phyloP scores from a whole-genome alignment of 2,797 vertebrate genomes.

The Argyrosomus regius region DNA sequence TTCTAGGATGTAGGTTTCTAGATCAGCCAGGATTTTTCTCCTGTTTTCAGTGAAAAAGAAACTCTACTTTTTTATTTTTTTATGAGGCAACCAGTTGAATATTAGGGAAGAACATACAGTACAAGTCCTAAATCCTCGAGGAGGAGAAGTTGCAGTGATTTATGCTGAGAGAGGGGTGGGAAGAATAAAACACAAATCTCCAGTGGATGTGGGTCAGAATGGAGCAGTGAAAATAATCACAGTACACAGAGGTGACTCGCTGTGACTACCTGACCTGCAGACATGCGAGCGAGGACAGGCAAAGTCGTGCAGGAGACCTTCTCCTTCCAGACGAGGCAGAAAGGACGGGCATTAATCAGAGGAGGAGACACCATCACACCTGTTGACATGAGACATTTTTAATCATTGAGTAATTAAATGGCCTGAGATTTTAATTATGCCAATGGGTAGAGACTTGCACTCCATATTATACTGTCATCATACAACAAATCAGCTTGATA shows the following conservation, averaged over 20 bases:
- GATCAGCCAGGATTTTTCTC: background rate
- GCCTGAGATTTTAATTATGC: slow-evolving; percentile 48
- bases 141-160: slow-evolving; percentile 14
- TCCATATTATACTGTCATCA: slow-evolving; percentile 9
- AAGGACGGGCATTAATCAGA: slow-evolving; percentile 30
- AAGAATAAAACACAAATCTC: slow-evolving; percentile 7
- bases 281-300: background rate
- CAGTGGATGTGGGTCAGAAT: background rate
- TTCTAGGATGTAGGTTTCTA: slow-evolving; percentile 15
- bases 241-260: slow-evolving; percentile 16
- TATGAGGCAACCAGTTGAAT: slow-evolving; percentile 17
- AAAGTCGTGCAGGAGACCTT: slow-evolving; percentile 28
- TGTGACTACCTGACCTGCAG: slow-evolving; percentile 10
- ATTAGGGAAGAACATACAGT: background rate
- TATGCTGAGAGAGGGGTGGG: background rate
- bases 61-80: background rate
- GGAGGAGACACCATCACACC: slow-evolving; percentile 30
- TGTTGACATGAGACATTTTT: slow-evolving; percentile 59
- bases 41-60: background rate
- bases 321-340: slow-evolving; percentile 36
- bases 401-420: slow-evolving; percentile 49
- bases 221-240: slow-evolving; percentile 24
- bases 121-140: background rate
- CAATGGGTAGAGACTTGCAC: slow-evolving; percentile 24
- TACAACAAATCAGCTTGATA: slow-evolving; percentile 20